Conservation (phyloP, 1,140 invertebrate genomes). For the Bactericera cockerelli region DNA sequence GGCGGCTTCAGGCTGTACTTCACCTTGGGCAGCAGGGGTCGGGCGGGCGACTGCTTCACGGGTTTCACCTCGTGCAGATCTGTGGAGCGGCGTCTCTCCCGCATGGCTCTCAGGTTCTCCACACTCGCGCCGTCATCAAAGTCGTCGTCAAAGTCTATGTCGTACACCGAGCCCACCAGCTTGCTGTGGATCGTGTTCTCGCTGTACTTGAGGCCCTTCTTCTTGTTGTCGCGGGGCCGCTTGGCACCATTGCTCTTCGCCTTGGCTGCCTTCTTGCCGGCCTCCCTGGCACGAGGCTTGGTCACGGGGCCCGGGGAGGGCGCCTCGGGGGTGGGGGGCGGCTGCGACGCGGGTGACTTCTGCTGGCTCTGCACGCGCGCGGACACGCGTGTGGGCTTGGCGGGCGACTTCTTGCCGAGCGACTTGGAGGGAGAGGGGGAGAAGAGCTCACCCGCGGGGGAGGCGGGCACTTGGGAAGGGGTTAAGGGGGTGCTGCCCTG, state of each 20-base stretch:
- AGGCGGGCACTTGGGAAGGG: conserved; percentile 9
- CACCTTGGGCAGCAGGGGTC: conserved; percentile 25
- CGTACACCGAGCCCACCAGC: conserved; percentile 70
- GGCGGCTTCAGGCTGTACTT: conserved; percentile 28
- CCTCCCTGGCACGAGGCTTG: conserved; percentile 14
- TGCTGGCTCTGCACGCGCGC: conserved; percentile 39
- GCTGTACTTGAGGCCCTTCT: conserved; percentile 27
- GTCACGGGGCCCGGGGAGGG: conserved; percentile 16
- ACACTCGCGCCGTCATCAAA: conserved; percentile 49
- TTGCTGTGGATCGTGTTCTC: conserved; percentile 49
- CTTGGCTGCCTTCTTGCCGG: conserved; percentile 21
- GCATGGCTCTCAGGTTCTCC: conserved; percentile 59
- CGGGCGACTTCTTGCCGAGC: conserved; percentile 41
- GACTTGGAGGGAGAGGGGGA: conserved; percentile 22
- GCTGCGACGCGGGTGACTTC: conserved; percentile 48
- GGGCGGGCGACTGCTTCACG: conserved; percentile 30
- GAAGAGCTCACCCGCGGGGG: conserved; percentile 11
- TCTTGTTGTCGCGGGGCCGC: conserved; percentile 21
- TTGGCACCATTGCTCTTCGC: conserved; percentile 19
- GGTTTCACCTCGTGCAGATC: conserved; percentile 47
- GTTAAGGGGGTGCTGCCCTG: conserved; percentile 15
- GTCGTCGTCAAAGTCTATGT: conserved; percentile 72
- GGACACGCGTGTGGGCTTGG: conserved; percentile 45
- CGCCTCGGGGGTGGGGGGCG: conserved; percentile 54
- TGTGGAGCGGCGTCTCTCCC: conserved; percentile 59